Percentiles rank a stretch among this genome's conserved stretches.
Evolutionary conservation across 1,140 invertebrate genomes (phyloP).

Genomic region (Drosophila triauraria): DNA sequence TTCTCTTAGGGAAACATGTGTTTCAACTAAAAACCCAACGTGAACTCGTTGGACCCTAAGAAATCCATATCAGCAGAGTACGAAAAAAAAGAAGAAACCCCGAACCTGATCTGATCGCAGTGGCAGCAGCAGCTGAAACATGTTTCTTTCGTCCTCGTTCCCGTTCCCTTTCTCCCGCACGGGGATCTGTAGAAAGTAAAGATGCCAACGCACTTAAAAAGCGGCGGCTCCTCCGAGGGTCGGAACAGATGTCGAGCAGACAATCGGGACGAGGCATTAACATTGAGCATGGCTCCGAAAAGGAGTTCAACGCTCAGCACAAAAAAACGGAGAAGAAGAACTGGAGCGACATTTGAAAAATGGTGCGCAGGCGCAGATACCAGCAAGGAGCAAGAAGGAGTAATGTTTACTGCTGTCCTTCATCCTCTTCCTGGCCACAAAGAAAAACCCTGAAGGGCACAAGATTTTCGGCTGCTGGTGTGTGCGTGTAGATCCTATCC

Average conservation of each 20-base stretch:
- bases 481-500: constrained; percentile 34
- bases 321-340: constrained; percentile 27
- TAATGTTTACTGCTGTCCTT: constrained; percentile 35
- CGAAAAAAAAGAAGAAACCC: constrained; percentile 24
- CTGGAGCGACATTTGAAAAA: constrained; percentile 71
- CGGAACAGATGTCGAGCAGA: constrained; percentile 79
- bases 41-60: constrained; percentile 51
- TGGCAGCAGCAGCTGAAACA: constrained; percentile 75
- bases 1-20: constrained; percentile 64
- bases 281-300: constrained; percentile 54
- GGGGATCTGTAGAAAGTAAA: constrained; percentile 68
- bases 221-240: constrained; percentile 32
- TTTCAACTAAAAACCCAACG: constrained; percentile 60
- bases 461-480: constrained; percentile 39
- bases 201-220: constrained; percentile 71
- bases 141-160: constrained; percentile 54
- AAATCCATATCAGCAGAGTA: constrained; percentile 42
- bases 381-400: constrained; percentile 2
- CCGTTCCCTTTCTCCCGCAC: constrained; percentile 14
- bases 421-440: constrained; percentile 46
- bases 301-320: constrained; percentile 62
- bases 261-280: constrained; percentile 53
- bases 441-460: constrained; percentile 60
- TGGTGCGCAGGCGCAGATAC: constrained; percentile 64
- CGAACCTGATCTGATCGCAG: constrained; percentile 74